These are phyloP conservation scores for Scaptodrosophila lebanonensis DNA, from an alignment of 1,140 invertebrate species.

Conservation along the genomic window DNA sequence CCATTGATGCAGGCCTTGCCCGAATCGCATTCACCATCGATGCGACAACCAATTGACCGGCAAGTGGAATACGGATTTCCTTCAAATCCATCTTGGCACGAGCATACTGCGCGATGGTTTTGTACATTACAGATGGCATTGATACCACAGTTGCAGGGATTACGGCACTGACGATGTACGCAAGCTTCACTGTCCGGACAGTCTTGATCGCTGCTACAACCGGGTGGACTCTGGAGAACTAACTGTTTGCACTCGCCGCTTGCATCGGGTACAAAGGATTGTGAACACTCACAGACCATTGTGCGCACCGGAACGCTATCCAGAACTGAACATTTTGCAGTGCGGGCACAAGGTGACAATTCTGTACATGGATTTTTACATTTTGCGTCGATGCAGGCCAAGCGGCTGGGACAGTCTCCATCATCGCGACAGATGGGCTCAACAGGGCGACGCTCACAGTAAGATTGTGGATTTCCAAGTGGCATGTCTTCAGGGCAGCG, in stretches of 20 bases:
- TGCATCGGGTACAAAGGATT: slow-evolving; percentile 87
- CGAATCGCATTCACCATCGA: slow-evolving; percentile 87
- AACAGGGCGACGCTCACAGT: slow-evolving; percentile 81
- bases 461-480: slow-evolving; percentile 86
- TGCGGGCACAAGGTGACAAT: slow-evolving; percentile 84
- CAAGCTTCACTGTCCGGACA: slow-evolving; percentile 88
- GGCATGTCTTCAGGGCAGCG: slow-evolving; percentile 86
- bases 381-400: slow-evolving; percentile 87
- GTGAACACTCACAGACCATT: slow-evolving; percentile 90
- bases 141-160: slow-evolving; percentile 91
- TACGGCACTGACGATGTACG: slow-evolving; percentile 89
- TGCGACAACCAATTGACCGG: slow-evolving; percentile 86
- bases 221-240: slow-evolving; percentile 82
- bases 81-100: slow-evolving; percentile 88
- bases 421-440: slow-evolving; percentile 85
- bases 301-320: slow-evolving; percentile 89
- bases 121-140: slow-evolving; percentile 89
- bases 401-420: slow-evolving; percentile 86
- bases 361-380: slow-evolving; percentile 88
- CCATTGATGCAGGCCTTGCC: slow-evolving; percentile 89
- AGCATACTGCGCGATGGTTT: slow-evolving; percentile 91
- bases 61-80: slow-evolving; percentile 90
- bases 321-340: slow-evolving; percentile 86
- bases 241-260: slow-evolving; percentile 86
- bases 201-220: slow-evolving; percentile 87